Conservation (phyloP, 2,113 vertebrate genomes). For the Capreolus pygargus region DNA sequence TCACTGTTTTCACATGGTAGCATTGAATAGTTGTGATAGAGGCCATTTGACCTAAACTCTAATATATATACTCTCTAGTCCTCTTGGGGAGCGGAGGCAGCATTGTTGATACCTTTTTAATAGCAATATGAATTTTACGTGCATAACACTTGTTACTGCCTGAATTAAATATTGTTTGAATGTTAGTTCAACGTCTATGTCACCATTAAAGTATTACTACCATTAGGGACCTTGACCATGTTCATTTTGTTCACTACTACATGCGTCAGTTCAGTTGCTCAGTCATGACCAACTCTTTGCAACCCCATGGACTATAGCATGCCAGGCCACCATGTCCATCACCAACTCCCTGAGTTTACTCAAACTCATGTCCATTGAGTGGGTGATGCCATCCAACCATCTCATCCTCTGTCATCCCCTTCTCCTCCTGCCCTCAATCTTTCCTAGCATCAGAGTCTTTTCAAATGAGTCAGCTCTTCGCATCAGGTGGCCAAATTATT, state of each 20-base stretch:
- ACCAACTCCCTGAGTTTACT: not conserved
- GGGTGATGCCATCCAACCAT: not conserved
- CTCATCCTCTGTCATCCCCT: not conserved
- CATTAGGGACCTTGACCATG: not conserved
- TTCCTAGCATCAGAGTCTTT: not conserved
- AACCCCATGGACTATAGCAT: accelerated
- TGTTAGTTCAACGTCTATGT: not conserved
- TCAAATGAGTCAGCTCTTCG: not conserved
- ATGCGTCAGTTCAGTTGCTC: not conserved
- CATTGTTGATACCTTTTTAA: not conserved
- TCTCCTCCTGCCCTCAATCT: not conserved
- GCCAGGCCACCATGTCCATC: not conserved
- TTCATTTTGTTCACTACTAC: not conserved
- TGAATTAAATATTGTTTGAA: not conserved
- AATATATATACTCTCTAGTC: not conserved
- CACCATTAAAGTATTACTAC: not conserved
- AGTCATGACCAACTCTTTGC: accelerated
- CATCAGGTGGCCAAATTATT: not conserved
- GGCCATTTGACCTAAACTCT: not conserved
- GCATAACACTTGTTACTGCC: not conserved
- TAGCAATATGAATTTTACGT: not conserved
- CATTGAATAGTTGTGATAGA: not conserved
- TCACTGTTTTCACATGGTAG: not conserved
- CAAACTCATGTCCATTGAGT: not conserved
- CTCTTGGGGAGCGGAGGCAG: not conserved